A percentile compares a stretch with the other conserved stretches of the same genome.
Evolutionary conservation across 1,140 invertebrate genomes (phyloP).

Genomic region (Bursaphelenchus mucronatus): DNA sequence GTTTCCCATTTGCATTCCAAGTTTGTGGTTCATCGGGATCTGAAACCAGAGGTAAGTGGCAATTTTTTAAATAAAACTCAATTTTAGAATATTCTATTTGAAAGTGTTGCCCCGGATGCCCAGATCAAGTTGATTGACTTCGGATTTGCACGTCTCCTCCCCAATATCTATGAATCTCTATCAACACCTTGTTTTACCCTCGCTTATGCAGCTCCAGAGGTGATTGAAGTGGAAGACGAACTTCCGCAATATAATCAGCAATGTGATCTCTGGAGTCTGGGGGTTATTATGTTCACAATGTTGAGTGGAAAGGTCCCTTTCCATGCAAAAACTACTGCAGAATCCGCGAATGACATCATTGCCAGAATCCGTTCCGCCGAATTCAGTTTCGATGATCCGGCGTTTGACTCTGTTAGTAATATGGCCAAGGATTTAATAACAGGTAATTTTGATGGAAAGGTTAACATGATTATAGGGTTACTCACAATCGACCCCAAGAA

Average conservation of each 20-base stretch:
- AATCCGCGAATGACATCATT: slow-evolving; percentile 73
- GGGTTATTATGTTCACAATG: slow-evolving; percentile 84
- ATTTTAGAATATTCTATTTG: slow-evolving; percentile 72
- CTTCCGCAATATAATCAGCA: slow-evolving; percentile 72
- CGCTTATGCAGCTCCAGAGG: slow-evolving; percentile 85
- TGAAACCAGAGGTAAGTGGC: slow-evolving; percentile 75
- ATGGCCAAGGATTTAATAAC: slow-evolving; percentile 73
- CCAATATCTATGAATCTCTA: slow-evolving; percentile 62
- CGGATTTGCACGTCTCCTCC: slow-evolving; percentile 74
- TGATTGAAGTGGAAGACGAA: slow-evolving; percentile 66
- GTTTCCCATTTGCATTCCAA: slow-evolving; percentile 76
- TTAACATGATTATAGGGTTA: slow-evolving; percentile 63
- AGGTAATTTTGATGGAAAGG: slow-evolving; percentile 62
- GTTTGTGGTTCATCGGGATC: slow-evolving; percentile 78
- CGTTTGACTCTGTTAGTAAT: slow-evolving; percentile 71
- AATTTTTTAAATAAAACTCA: slow-evolving; percentile 29
- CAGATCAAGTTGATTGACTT: slow-evolving; percentile 81
- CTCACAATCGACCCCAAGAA: slow-evolving; percentile 74
- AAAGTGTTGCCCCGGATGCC: slow-evolving; percentile 67
- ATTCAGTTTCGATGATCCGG: slow-evolving; percentile 70
- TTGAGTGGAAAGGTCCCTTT: slow-evolving; percentile 79
- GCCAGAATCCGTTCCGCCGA: slow-evolving; percentile 73
- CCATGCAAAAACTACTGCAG: slow-evolving; percentile 69
- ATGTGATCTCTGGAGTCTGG: slow-evolving; percentile 87
- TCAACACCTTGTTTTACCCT: slow-evolving; percentile 81